Evolutionary conservation across 2,113 vertebrate genomes (phyloP), one percentile per base, ranked within the genome.

Genomic region (Barnardius zonarius): DNA sequence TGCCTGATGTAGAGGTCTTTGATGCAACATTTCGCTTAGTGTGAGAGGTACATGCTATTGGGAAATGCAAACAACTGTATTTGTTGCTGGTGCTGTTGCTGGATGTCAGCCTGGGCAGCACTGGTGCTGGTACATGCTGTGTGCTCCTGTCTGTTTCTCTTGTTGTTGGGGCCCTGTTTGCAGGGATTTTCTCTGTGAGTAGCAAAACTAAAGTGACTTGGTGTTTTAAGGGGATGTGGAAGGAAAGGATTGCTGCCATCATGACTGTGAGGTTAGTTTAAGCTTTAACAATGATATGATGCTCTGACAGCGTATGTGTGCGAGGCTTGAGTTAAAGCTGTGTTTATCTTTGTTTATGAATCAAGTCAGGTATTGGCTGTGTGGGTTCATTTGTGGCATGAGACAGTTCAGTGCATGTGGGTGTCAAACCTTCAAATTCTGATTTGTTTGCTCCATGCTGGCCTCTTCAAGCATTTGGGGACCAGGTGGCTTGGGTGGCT

Each of bases 181-280:
- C 25, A 1, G 43, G 57, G 12, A 0, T 9, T 1, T 5, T 51
- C 27, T 0, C 49, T 25, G 59, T 31, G 20, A 83, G 22, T 0
- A 1, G 64, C 10, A 0, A 6, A 17, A 0, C 14, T 1, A 41
- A 3, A 5, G 17, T 15, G 52, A 3, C 6, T 33, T 9, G 0
- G 10, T 39, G 83, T 3, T 67, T 35, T 19, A 9, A 54, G 66
- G 74, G 46, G 9, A 0, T 28, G 64, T 2, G 51, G 41, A 48
- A 37, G 30, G 69, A 46, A 4, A 41, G 44, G 13, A 1, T 68
- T 9, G 0, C 31, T 72, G 52, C 54, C 1, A 1, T 67, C n/a
- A 0, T 37, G 41, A 41, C 70, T 74, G 33, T 5, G 62, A 17
- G 48, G 12, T 14, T 24, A 30, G 6, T 1, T 18, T 5, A 0